Conservation (phyloP, 2,113 vertebrate species). For the Osmerus mordax region DNA sequence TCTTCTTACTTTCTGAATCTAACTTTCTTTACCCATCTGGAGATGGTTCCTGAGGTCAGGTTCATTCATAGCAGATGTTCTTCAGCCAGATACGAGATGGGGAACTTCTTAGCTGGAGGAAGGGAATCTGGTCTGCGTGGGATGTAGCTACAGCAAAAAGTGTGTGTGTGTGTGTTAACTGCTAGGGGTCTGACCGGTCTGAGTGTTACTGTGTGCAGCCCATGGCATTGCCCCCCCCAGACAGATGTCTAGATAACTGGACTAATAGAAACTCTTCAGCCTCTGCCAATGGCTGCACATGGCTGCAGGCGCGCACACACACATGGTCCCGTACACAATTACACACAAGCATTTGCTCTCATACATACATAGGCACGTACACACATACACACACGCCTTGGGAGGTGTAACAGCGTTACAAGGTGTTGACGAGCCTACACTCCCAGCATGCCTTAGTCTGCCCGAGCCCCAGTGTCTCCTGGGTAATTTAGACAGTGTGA, state of each 20-base stretch:
- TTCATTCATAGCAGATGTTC: too few species aligned
- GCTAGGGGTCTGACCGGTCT: not conserved
- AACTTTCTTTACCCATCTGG: too few species aligned
- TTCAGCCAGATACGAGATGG: too few species aligned
- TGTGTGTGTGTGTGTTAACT: not conserved
- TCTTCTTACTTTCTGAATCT: too few species aligned
- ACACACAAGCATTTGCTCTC: conserved; percentile 24
- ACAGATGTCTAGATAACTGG: not conserved
- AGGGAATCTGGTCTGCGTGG: too few species aligned
- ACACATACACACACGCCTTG: conserved; percentile 5
- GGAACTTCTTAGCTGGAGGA: too few species aligned
- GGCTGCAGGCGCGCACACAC: conserved; percentile 13
- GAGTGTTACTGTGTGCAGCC: not conserved
- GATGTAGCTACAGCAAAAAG: too few species aligned
- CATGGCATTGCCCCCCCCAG: not conserved
- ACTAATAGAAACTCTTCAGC: not conserved
- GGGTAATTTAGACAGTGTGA: not conserved
- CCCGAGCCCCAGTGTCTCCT: not conserved
- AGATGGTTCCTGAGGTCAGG: too few species aligned
- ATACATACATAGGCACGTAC: conserved; percentile 24
- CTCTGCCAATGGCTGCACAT: not conserved
- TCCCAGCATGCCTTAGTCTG: conserved; percentile 1
- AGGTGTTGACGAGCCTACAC: not conserved
- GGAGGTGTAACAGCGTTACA: not conserved
- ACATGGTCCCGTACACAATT: conserved; percentile 13